phyloP scores from a whole-genome alignment of 2,113 vertebrate genomes.

The Motacilla tschutschensis region DNA sequence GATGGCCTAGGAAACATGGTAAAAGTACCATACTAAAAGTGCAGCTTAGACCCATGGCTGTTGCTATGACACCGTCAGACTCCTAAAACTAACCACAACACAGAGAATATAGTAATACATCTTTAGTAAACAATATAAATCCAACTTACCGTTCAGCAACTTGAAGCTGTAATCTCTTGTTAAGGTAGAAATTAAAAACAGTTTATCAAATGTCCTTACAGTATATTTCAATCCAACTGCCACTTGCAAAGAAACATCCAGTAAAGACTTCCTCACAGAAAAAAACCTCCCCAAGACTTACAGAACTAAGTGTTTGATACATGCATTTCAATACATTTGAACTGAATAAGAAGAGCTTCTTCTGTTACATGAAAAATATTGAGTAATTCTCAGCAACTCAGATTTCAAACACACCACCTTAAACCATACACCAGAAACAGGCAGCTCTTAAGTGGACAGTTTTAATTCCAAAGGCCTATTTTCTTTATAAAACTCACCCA shows the following conservation, averaged over 20 bases:
- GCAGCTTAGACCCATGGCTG: background rate
- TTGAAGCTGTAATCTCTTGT: constrained; percentile 81
- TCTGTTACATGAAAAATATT: background rate
- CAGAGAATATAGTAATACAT: background rate
- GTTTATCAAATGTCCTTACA: background rate
- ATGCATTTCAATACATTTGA: background rate
- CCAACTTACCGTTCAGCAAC: constrained; percentile 82
- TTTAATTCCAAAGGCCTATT: background rate
- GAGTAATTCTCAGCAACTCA: background rate
- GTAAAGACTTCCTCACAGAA: background rate
- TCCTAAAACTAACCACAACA: background rate
- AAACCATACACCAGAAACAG: background rate
- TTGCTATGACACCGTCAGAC: background rate
- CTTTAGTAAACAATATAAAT: background rate
- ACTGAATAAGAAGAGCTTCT: background rate
- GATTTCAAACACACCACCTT: background rate
- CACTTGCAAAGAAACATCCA: background rate
- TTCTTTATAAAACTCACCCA: background rate
- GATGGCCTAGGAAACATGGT: background rate
- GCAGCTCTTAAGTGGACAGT: background rate
- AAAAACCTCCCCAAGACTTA: background rate
- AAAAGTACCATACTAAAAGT: background rate
- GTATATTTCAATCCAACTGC: background rate
- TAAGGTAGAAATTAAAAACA: constrained; percentile 68
- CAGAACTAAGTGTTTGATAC: background rate